Percentiles rank a stretch among this genome's conserved stretches.
phyloP scores from a whole-genome alignment of 2,113 vertebrate genomes.

The Lophochroa leadbeateri region DNA sequence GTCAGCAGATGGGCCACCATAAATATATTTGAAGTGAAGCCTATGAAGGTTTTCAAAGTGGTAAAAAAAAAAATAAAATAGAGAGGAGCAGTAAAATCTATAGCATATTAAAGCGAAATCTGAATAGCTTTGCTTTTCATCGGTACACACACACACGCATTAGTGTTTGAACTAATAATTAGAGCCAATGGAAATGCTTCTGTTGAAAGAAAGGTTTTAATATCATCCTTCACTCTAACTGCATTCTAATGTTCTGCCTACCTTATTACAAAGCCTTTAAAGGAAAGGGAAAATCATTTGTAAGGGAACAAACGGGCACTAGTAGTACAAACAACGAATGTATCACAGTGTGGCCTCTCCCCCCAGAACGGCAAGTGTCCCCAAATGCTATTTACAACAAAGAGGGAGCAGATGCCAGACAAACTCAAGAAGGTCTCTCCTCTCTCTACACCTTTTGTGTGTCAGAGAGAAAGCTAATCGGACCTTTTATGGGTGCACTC shows the following conservation, averaged over 20 bases:
- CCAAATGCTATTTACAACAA: not conserved
- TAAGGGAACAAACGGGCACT: not conserved
- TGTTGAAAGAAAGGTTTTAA: constrained; percentile 23
- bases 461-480: rapidly evolving
- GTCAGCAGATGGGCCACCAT: constrained; percentile 43
- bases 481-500: rapidly evolving
- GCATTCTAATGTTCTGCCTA: constrained; percentile 29
- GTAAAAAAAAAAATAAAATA: not conserved
- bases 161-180: constrained; percentile 59
- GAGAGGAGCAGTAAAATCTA: constrained; percentile 57
- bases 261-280: constrained; percentile 45
- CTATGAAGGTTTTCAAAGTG: constrained; percentile 60
- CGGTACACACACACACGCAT: not conserved
- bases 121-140: constrained; percentile 60
- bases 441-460: not conserved
- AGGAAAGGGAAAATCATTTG: not conserved
- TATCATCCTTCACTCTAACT: constrained; percentile 1
- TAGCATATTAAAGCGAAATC: constrained; percentile 44
- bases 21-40: constrained; percentile 61
- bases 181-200: constrained; percentile 54
- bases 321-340: not conserved
- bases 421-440: not conserved
- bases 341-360: not conserved
- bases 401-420: not conserved
- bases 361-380: not conserved